Percentiles rank a stretch among this genome's conserved stretches.
These are phyloP conservation scores for Rhegmatorhina hoffmannsi DNA, from an alignment of 2,113 vertebrate species.

Conservation along the genomic window DNA sequence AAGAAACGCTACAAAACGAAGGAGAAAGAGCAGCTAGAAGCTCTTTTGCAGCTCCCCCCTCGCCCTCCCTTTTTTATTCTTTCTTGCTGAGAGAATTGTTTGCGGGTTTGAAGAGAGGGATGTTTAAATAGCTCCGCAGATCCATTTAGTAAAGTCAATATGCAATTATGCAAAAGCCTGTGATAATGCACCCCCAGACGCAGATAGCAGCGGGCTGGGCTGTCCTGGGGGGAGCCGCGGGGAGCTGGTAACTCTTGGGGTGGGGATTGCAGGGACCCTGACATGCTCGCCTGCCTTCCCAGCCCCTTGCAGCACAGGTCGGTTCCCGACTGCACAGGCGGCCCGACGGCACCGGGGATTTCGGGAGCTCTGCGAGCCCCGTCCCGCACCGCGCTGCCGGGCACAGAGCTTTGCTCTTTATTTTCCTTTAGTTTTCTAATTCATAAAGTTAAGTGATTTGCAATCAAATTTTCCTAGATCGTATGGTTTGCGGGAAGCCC, in stretches of 20 bases:
- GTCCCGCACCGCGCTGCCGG: not conserved
- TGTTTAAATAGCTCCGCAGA: slow-evolving; percentile 20
- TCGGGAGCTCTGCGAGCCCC: not conserved
- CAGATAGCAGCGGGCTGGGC: not conserved
- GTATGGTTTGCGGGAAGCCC: not conserved
- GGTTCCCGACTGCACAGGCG: not conserved
- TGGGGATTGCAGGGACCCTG: fast-evolving
- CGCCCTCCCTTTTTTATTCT: not conserved
- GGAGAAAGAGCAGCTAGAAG: not conserved
- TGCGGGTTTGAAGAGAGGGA: not conserved
- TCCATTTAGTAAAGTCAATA: slow-evolving; percentile 54
- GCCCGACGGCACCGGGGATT: not conserved
- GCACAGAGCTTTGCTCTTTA: not conserved
- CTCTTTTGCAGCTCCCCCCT: not conserved
- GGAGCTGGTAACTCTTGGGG: not conserved
- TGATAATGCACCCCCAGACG: not conserved
- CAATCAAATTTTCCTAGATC: not conserved
- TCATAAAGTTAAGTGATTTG: not conserved
- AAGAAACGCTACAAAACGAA: fast-evolving
- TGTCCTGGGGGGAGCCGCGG: not conserved
- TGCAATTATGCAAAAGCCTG: slow-evolving; percentile 34
- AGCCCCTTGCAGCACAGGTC: not conserved
- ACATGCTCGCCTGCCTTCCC: not conserved
- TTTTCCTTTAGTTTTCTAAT: not conserved
- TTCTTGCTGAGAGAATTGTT: not conserved